A percentile compares a stretch with the other conserved stretches of the same genome.
These are phyloP conservation scores for Lates japonicus DNA, from an alignment of 2,797 vertebrate species.

Conservation along the genomic window DNA sequence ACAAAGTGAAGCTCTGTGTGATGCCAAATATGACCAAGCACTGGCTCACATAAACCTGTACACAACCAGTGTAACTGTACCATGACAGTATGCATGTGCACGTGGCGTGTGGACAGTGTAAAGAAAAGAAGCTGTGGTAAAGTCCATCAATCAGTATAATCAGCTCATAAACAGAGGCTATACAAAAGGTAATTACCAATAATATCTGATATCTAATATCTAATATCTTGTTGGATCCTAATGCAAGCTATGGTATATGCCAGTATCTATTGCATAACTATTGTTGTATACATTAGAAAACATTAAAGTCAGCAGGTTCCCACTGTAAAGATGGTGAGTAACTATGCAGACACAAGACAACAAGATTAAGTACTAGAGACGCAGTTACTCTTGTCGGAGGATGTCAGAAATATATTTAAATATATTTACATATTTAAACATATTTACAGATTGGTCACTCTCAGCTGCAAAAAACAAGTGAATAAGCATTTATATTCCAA, in stretches of 20 bases:
- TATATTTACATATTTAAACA: not conserved
- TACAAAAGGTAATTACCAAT: not conserved
- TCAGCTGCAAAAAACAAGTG: not conserved
- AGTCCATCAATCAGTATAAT: slow-evolving; percentile 19
- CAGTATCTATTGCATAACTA: not conserved
- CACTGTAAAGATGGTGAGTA: not conserved
- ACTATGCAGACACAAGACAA: slow-evolving; percentile 7
- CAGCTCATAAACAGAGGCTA: slow-evolving; percentile 3
- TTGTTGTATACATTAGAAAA: not conserved
- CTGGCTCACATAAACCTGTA: slow-evolving; percentile 45
- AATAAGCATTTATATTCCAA: not conserved
- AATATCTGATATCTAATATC: no score
- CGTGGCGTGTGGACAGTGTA: slow-evolving; percentile 33
- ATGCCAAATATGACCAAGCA: slow-evolving; percentile 40
- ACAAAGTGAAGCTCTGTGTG: slow-evolving; percentile 52
- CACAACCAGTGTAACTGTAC: slow-evolving; percentile 23
- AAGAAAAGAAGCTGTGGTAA: slow-evolving; percentile 24
- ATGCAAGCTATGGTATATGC: not conserved
- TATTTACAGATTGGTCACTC: not conserved
- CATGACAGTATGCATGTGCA: slow-evolving; percentile 14
- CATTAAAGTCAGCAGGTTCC: not conserved
- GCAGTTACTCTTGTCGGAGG: not conserved
- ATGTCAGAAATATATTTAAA: not conserved
- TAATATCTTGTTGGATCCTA: not conserved
- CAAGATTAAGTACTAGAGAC: not conserved